Evolutionary conservation across 2,888 invertebrate species (phyloP).

Genomic region (Incurvaria masculella): DNA sequence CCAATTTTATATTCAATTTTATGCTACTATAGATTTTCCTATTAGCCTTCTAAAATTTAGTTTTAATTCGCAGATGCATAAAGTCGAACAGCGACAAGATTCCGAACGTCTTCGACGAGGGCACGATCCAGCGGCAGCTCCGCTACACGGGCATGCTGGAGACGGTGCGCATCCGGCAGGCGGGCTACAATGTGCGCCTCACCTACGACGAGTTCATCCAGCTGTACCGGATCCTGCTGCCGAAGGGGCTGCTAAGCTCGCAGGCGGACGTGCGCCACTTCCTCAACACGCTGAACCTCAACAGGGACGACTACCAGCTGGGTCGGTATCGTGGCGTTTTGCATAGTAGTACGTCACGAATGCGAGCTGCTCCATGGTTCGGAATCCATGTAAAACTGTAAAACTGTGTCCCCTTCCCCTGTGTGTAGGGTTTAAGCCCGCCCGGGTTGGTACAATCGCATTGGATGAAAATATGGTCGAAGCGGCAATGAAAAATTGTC

Average conservation of each 20-base stretch:
- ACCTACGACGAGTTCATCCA: slow-evolving; percentile 95
- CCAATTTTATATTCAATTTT: too few species aligned
- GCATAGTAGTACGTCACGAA: too few species aligned
- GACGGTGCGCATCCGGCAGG: slow-evolving; percentile 91
- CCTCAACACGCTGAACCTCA: slow-evolving; percentile 77
- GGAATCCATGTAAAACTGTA: too few species aligned
- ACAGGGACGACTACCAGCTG: slow-evolving; percentile 88
- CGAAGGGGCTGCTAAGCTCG: slow-evolving; percentile 82
- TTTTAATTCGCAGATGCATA: slow-evolving; percentile 75
- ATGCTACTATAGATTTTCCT: too few species aligned
- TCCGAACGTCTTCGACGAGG: slow-evolving; percentile 90
- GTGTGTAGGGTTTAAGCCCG: too few species aligned
- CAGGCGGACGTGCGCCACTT: slow-evolving; percentile 85
- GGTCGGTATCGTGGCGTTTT: too few species aligned
- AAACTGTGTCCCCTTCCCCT: too few species aligned
- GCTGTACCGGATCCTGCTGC: slow-evolving; percentile 85
- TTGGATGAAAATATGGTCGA: too few species aligned
- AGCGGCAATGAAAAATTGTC: too few species aligned
- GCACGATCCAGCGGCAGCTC: slow-evolving; percentile 81
- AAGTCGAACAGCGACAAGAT: slow-evolving; percentile 94
- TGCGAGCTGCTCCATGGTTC: background rate
- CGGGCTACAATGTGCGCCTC: slow-evolving; percentile 92
- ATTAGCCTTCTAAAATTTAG: too few species aligned
- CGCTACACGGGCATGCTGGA: slow-evolving; percentile 97
- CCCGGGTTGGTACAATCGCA: too few species aligned